Conservation (phyloP, 1,140 invertebrate species). For the Drosophila lowei region DNA sequence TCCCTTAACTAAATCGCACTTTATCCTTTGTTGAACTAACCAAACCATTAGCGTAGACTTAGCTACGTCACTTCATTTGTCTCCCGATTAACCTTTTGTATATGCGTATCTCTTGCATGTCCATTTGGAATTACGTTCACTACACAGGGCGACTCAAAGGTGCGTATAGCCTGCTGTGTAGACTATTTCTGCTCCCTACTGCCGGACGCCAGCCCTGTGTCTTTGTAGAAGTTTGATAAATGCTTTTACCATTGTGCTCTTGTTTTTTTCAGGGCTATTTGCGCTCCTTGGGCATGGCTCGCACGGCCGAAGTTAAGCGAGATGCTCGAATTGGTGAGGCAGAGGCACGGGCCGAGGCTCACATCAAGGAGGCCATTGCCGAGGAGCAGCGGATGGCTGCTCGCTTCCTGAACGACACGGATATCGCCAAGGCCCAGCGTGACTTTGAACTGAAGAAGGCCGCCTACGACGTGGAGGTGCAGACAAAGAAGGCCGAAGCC, state of each 20-base stretch:
- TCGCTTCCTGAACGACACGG: constrained; percentile 95
- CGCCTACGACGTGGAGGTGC: constrained; percentile 97
- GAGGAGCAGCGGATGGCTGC: constrained; percentile 98
- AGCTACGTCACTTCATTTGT: constrained; percentile 13
- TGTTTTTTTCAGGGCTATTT: constrained; percentile 91
- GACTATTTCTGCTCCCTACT: neutral
- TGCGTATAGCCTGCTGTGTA: constrained; percentile 56
- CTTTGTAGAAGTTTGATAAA: neutral
- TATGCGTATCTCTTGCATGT: constrained; percentile 70
- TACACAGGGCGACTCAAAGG: constrained; percentile 84
- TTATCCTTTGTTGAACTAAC: constrained; percentile 20
- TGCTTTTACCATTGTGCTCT: neutral
- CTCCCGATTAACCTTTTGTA: constrained; percentile 47
- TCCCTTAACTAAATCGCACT: neutral
- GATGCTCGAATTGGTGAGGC: constrained; percentile 98
- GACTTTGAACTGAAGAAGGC: constrained; percentile 99
- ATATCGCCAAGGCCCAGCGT: constrained; percentile 97
- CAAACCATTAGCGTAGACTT: constrained; percentile 4
- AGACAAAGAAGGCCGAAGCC: constrained; percentile 96
- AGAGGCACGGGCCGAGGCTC: constrained; percentile 93
- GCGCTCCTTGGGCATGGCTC: constrained; percentile 96
- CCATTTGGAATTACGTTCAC: constrained; percentile 51
- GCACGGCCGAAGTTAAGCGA: constrained; percentile 97
- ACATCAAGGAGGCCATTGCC: constrained; percentile 96
- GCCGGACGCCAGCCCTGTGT: too few relatives aligned